Percentiles rank a stretch among this genome's conserved stretches.
These are phyloP conservation scores for Acanthiza pusilla DNA, from an alignment of 2,797 vertebrate species.

Conservation along the genomic window DNA sequence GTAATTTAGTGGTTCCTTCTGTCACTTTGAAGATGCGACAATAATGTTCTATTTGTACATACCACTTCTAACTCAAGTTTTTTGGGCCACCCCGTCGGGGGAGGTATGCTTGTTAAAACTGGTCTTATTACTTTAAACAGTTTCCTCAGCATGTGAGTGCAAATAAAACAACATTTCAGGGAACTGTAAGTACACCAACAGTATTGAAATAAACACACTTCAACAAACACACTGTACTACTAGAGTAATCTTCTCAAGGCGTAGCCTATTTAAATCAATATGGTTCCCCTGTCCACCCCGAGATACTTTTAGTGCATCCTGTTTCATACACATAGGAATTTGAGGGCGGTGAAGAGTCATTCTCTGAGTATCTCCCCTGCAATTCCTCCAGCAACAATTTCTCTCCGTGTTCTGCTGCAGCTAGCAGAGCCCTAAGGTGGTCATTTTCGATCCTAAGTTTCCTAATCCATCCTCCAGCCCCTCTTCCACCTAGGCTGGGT, in stretches of 20 bases:
- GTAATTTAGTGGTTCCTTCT: background rate
- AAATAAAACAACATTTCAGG: background rate
- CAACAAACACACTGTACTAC: background rate
- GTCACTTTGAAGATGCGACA: background rate
- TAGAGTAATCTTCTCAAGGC: background rate
- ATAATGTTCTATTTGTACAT: background rate
- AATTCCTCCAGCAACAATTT: background rate
- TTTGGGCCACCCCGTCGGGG: background rate
- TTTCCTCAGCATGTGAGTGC: background rate
- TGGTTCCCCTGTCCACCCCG: rapidly evolving
- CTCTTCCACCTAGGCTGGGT: background rate
- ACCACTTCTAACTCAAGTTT: background rate
- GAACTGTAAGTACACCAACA: background rate
- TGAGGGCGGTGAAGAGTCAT: background rate
- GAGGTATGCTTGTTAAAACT: background rate
- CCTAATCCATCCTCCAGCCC: background rate
- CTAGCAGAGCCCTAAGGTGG: background rate
- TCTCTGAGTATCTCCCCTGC: background rate
- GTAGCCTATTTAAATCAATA: background rate
- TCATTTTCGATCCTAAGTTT: background rate
- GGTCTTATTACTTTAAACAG: background rate
- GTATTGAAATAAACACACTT: background rate
- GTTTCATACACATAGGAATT: background rate
- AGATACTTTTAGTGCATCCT: background rate
- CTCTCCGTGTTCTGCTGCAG: background rate